Conservation (phyloP, 2,888 invertebrate species). For the Gerris lacustris region DNA sequence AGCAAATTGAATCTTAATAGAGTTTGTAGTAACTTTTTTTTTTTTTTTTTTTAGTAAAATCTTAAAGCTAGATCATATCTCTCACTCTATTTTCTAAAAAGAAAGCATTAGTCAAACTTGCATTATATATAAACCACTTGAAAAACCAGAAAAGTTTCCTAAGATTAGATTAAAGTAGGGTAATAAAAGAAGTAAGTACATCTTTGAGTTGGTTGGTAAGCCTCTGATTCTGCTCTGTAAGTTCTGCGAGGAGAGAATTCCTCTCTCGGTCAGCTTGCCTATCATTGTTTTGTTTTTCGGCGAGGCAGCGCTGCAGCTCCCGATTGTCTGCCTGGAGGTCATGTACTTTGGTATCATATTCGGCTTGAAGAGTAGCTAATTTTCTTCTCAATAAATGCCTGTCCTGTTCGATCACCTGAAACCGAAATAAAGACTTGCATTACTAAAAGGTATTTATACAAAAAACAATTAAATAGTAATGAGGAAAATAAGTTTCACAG, state of each 20-base stretch:
- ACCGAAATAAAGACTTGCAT: constrained; percentile 24
- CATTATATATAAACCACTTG: no score
- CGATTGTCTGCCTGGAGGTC: constrained; percentile 82
- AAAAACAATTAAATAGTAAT: no score
- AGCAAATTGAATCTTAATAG: no score
- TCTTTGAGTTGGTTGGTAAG: constrained; percentile 76
- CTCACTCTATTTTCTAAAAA: no score
- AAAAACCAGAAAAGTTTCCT: no score
- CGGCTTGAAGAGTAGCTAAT: constrained; percentile 71
- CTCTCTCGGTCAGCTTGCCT: constrained; percentile 58
- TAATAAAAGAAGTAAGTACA: constrained; percentile 35
- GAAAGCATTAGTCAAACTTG: no score
- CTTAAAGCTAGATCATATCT: no score
- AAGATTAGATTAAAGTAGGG: no score
- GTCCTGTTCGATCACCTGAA: constrained; percentile 84
- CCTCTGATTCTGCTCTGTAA: constrained; percentile 78
- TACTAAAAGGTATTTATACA: constrained; percentile 31
- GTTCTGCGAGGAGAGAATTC: constrained; percentile 62
- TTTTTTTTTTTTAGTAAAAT: no score
- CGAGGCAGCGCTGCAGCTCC: constrained; percentile 63
- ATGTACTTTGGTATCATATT: constrained; percentile 72
- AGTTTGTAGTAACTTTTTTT: no score
- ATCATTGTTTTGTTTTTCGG: constrained; percentile 39
- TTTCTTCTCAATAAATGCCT: constrained; percentile 75
- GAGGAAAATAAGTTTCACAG: no score